Evolutionary conservation across 2,888 invertebrate genomes (phyloP).

Genomic region (Matsumyia berberina): DNA sequence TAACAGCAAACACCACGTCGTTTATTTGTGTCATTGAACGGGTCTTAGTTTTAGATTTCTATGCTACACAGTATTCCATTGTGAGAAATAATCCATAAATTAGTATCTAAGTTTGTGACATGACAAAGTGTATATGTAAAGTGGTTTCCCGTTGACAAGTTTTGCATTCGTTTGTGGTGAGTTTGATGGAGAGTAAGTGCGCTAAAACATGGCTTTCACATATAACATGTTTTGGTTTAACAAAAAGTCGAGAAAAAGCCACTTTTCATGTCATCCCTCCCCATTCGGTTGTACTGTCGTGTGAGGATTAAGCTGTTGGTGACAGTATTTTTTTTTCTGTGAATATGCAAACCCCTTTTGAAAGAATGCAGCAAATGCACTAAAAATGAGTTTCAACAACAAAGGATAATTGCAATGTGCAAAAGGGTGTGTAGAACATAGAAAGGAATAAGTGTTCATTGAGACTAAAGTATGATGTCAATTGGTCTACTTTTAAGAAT

Average conservation of each 20-base stretch:
- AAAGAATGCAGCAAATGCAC: slow-evolving; percentile 33
- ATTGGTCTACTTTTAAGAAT: slow-evolving; percentile 52
- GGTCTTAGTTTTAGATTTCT: neutral
- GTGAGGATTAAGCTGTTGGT: slow-evolving; percentile 42
- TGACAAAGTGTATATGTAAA: neutral
- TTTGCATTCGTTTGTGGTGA: slow-evolving; percentile 35
- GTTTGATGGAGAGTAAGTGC: slow-evolving; percentile 6
- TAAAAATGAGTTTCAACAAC: slow-evolving; percentile 20
- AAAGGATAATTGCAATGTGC: slow-evolving; percentile 57
- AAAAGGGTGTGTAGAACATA: slow-evolving; percentile 9
- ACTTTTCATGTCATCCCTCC: slow-evolving; percentile 19
- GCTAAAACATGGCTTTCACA: neutral
- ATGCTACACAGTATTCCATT: neutral
- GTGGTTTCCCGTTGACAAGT: slow-evolving; percentile 18
- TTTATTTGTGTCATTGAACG: slow-evolving; percentile 21
- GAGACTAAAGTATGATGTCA: slow-evolving; percentile 57
- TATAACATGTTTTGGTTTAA: slow-evolving; percentile 17
- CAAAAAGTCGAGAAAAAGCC: slow-evolving; percentile 35
- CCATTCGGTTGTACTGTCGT: slow-evolving; percentile 10
- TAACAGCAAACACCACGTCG: slow-evolving; percentile 3
- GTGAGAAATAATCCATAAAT: slow-evolving; percentile 25
- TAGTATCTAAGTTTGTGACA: slow-evolving; percentile 8
- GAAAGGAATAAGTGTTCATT: slow-evolving; percentile 48
- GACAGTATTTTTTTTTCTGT: slow-evolving; percentile 27
- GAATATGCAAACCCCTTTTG: neutral